Percentiles rank a stretch among this genome's conserved stretches.
These are phyloP conservation scores for Phaedon cochleariae DNA, from an alignment of 2,888 invertebrate species.

Conservation along the genomic window DNA sequence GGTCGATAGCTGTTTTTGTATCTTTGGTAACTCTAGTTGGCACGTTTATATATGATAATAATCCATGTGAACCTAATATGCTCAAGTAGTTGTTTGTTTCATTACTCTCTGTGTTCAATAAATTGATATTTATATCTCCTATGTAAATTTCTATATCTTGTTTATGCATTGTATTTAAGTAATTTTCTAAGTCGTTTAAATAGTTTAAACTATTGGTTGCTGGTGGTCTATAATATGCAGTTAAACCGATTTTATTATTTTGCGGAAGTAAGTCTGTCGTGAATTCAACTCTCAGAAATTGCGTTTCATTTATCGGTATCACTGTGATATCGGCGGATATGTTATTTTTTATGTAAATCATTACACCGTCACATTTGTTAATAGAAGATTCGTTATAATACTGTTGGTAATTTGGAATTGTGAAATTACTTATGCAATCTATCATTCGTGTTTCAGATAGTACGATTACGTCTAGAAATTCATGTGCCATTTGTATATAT, in stretches of 20 bases:
- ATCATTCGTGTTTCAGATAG: conserved; percentile 7
- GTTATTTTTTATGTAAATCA: no score
- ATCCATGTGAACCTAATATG: conserved; percentile 1
- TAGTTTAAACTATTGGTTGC: no score
- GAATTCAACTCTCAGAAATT: no score
- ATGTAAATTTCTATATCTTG: conserved; percentile 8
- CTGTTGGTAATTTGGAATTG: conserved; percentile 2
- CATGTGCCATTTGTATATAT: not conserved
- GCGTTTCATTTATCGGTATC: no score
- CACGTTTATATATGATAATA: conserved; percentile 2
- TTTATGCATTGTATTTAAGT: conserved; percentile 5
- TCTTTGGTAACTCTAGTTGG: conserved; percentile 9
- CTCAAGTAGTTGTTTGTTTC: conserved; percentile 10
- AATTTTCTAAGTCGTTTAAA: no score
- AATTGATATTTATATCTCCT: conserved; percentile 6
- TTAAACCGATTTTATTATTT: no score
- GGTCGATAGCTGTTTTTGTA: conserved; percentile 8
- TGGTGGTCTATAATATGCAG: no score
- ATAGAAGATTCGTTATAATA: conserved; percentile 6
- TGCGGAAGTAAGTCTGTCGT: no score
- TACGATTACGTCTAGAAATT: conserved; percentile 1
- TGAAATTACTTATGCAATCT: conserved; percentile 4
- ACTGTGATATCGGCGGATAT: no score
- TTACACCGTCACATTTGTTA: not conserved
- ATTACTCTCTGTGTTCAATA: conserved; percentile 1